Percentiles rank a stretch among this genome's conserved stretches.
These are phyloP conservation scores for Paraplagusia blochii DNA, from an alignment of 2,113 vertebrate species.

Conservation along the genomic window DNA sequence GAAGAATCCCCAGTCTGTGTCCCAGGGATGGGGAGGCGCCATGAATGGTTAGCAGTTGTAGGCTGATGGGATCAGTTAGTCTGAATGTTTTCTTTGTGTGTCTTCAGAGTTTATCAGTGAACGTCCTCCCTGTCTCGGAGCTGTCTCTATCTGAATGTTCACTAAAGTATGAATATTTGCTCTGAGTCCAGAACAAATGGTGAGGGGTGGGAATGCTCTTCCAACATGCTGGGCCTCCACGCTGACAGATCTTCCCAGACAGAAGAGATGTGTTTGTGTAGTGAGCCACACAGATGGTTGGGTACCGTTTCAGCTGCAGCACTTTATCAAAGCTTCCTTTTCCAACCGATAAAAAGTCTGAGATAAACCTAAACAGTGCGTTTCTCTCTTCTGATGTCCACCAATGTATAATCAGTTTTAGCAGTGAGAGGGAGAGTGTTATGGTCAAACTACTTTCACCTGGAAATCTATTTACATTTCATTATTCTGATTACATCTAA, in stretches of 20 bases:
- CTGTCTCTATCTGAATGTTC: conserved; percentile 66
- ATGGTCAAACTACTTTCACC: too few relatives aligned
- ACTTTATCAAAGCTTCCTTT: conserved; percentile 36
- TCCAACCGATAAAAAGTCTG: too few relatives aligned
- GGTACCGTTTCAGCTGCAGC: conserved; percentile 37
- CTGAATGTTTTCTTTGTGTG: conserved; percentile 73
- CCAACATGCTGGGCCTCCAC: conserved; percentile 48
- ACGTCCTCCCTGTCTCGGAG: conserved; percentile 65
- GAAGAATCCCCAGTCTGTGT: conserved; percentile 4
- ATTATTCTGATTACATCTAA: too few relatives aligned
- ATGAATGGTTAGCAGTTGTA: conserved; percentile 16
- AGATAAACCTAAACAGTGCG: too few relatives aligned
- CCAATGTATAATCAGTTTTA: too few relatives aligned
- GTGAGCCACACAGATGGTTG: conserved; percentile 39
- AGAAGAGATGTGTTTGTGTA: conserved; percentile 54
- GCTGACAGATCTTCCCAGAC: conserved; percentile 31
- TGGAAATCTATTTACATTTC: too few relatives aligned
- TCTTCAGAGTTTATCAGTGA: conserved; percentile 73
- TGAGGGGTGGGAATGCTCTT: conserved; percentile 35
- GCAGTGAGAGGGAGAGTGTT: too few relatives aligned
- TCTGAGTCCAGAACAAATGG: conserved; percentile 26
- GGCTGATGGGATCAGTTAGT: conserved; percentile 39
- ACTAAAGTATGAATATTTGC: conserved; percentile 60
- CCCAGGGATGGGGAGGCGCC: conserved; percentile 7
- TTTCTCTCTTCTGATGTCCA: too few relatives aligned